A percentile compares a stretch with the other conserved stretches of the same genome.
These are phyloP conservation scores for Ectemnius lituratus DNA, from an alignment of 2,888 invertebrate species.

Conservation along the genomic window DNA sequence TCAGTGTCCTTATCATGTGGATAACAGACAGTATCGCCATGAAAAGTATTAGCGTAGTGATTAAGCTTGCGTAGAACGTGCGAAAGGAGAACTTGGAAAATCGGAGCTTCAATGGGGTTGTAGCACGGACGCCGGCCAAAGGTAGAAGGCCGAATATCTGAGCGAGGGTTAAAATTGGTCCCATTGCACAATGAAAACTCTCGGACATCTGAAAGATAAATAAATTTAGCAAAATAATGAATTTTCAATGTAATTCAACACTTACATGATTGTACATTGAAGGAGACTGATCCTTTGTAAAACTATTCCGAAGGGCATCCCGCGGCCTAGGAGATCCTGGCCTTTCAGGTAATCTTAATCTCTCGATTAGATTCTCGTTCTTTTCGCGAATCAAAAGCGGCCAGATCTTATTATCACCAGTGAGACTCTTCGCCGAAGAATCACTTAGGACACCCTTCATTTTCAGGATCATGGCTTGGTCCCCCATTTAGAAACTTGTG, in stretches of 20 bases:
- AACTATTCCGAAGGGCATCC: constrained; percentile 12
- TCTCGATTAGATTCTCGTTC: background rate
- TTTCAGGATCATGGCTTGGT: constrained; percentile 30
- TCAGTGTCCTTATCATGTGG: constrained; percentile 70
- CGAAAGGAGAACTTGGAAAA: constrained; percentile 61
- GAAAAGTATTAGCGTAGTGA: constrained; percentile 53
- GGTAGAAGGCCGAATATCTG: constrained; percentile 74
- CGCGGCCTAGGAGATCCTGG: constrained; percentile 10
- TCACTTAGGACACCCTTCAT: constrained; percentile 22
- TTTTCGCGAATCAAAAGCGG: constrained; percentile 24
- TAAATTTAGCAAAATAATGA: background rate
- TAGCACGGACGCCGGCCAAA: constrained; percentile 61
- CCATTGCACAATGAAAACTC: constrained; percentile 71
- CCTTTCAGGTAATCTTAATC: background rate
- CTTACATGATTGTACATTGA: constrained; percentile 26
- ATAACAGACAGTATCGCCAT: constrained; percentile 65
- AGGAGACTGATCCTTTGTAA: background rate
- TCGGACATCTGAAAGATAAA: constrained; percentile 62
- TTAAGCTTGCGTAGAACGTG: constrained; percentile 58
- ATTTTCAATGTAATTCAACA: background rate
- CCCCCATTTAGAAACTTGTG: background rate
- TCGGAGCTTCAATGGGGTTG: constrained; percentile 59
- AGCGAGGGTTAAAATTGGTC: constrained; percentile 65
- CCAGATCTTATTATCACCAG: constrained; percentile 24
- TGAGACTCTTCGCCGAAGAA: background rate